Evolutionary conservation across 2,888 invertebrate species (phyloP).

Genomic region (Oscheius sp.): DNA sequence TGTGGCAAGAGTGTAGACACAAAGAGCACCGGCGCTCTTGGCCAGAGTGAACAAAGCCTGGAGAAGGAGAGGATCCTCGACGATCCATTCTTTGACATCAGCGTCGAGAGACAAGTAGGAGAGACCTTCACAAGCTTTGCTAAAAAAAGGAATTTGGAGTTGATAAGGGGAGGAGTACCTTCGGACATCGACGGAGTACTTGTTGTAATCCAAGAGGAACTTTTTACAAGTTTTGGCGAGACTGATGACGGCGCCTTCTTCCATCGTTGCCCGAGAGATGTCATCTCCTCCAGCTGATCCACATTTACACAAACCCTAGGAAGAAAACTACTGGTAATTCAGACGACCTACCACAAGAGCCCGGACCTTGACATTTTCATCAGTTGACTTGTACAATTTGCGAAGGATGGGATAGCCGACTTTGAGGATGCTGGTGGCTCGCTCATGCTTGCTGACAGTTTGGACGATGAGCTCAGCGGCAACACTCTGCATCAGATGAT

Average conservation of each 20-base stretch:
- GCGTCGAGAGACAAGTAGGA: slow-evolving; percentile 96
- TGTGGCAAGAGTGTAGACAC: slow-evolving; percentile 86
- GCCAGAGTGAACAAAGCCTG: slow-evolving; percentile 58
- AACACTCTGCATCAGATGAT: slow-evolving; percentile 85
- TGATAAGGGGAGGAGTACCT: slow-evolving; percentile 32
- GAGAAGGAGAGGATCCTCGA: slow-evolving; percentile 86
- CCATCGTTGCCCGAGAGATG: slow-evolving; percentile 91
- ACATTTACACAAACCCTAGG: slow-evolving; percentile 88
- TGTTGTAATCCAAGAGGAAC: slow-evolving; percentile 72
- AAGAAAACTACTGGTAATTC: neutral
- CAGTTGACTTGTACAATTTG: slow-evolving; percentile 87
- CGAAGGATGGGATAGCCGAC: slow-evolving; percentile 94
- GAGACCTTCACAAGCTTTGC: slow-evolving; percentile 76
- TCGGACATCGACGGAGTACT: slow-evolving; percentile 68
- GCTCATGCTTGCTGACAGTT: slow-evolving; percentile 95
- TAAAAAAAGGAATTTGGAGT: slow-evolving; percentile 16
- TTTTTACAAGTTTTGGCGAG: slow-evolving; percentile 92
- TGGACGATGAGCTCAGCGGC: slow-evolving; percentile 96
- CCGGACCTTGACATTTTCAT: slow-evolving; percentile 85
- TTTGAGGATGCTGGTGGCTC: slow-evolving; percentile 81
- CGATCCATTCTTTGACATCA: slow-evolving; percentile 95
- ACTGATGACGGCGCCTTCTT: slow-evolving; percentile 91
- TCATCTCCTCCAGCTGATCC: slow-evolving; percentile 92
- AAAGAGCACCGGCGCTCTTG: slow-evolving; percentile 59
- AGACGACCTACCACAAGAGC: slow-evolving; percentile 77